These are phyloP conservation scores for Trachelus troglodyta DNA, from an alignment of 2,888 invertebrate genomes.

Conservation along the genomic window DNA sequence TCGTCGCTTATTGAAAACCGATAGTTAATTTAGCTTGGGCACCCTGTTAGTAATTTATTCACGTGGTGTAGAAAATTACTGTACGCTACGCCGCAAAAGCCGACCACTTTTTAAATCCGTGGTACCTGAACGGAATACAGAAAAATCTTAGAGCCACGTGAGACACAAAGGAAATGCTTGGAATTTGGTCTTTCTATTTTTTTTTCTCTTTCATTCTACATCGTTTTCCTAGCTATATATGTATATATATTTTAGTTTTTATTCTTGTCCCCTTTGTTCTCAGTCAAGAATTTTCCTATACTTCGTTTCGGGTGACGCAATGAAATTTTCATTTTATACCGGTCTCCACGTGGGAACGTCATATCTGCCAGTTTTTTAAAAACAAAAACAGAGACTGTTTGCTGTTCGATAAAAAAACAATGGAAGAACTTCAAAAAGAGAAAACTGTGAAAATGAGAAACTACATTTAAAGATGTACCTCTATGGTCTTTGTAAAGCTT, in stretches of 20 bases:
- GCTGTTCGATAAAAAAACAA: neutral
- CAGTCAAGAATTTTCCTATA: neutral
- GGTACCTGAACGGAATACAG: neutral
- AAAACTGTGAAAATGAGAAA: neutral
- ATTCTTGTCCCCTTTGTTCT: neutral
- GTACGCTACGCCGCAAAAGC: neutral
- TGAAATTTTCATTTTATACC: neutral
- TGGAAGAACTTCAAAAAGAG: neutral
- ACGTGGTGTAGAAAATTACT: neutral
- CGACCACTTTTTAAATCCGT: neutral
- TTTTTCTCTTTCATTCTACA: neutral
- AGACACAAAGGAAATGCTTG: neutral
- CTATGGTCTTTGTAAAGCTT: neutral
- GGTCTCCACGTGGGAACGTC: neutral
- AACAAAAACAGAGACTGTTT: neutral
- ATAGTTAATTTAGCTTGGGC: neutral
- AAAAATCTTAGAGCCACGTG: neutral
- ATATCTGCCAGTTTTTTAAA: neutral
- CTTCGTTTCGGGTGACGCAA: neutral
- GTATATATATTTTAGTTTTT: neutral
- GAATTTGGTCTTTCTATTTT: neutral
- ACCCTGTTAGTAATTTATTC: neutral
- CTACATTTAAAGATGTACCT: neutral
- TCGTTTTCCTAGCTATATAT: neutral
- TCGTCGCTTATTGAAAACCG: neutral